Conservation (phyloP, 37 sponge, comb jelly and placozoan genomes). For the Corticium candelabrum region DNA sequence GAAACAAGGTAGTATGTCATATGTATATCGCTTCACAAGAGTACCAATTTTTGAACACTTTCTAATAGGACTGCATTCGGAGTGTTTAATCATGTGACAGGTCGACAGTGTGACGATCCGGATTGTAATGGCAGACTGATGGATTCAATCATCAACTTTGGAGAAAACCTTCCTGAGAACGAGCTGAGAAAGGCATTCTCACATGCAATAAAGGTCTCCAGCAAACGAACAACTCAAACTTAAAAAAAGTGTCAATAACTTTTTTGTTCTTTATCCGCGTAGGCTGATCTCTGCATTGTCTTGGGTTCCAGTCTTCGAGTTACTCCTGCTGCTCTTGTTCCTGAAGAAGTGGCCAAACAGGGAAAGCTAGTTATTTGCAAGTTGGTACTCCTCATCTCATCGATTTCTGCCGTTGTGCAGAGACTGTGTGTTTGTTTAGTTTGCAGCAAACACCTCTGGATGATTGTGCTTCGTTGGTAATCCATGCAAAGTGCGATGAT, state of each 20-base stretch:
- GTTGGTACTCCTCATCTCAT: conserved; percentile 26
- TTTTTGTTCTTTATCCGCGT: neutral
- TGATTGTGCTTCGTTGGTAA: conserved; percentile 19
- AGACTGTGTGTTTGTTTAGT: conserved; percentile 8
- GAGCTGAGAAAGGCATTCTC: conserved; percentile 59
- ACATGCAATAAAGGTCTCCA: conserved; percentile 37
- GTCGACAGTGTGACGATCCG: conserved; percentile 65
- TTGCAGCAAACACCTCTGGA: conserved; percentile 64
- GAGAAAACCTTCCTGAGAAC: conserved; percentile 57
- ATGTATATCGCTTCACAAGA: neutral
- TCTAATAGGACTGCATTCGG: conserved; percentile 26
- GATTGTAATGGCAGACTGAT: conserved; percentile 43
- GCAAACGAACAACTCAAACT: neutral
- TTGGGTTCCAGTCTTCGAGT: conserved; percentile 80
- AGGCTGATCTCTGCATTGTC: conserved; percentile 80
- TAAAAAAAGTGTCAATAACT: neutral
- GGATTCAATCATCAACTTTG: conserved; percentile 84
- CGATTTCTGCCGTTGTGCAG: neutral
- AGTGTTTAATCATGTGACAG: conserved; percentile 57
- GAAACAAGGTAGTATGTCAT: conserved; percentile 36
- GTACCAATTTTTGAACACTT: neutral
- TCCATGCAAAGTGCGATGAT: conserved; percentile 70
- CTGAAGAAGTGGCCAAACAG: conserved; percentile 24
- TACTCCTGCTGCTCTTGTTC: conserved; percentile 56
- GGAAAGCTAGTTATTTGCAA: conserved; percentile 79